A percentile compares a stretch with the other conserved stretches of the same genome.
Conservation (phyloP, 2,113 vertebrate species). For the Dolichotis patagonum region DNA sequence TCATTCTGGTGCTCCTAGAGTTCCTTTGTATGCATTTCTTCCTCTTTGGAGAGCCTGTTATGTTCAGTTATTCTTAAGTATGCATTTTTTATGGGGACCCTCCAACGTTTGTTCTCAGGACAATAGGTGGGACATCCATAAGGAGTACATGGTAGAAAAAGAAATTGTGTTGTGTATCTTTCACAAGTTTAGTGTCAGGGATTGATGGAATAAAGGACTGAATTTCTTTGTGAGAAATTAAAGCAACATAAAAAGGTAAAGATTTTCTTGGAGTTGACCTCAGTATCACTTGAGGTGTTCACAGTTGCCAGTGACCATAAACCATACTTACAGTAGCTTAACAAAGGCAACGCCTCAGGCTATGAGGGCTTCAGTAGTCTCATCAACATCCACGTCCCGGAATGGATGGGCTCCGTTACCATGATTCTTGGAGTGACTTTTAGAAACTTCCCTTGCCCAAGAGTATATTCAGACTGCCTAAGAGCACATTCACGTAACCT, state of each 20-base stretch:
- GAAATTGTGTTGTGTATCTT: not conserved
- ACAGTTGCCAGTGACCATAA: not conserved
- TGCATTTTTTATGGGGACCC: not conserved
- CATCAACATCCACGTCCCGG: not conserved
- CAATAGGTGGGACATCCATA: not conserved
- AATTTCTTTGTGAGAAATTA: conserved; percentile 1
- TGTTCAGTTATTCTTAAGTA: not conserved
- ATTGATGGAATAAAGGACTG: not conserved
- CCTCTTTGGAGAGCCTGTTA: not conserved
- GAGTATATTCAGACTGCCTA: not conserved
- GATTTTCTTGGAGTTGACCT: not conserved
- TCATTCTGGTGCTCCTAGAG: not conserved
- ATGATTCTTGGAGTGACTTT: not conserved
- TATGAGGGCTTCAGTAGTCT: not conserved
- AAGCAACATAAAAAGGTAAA: not conserved
- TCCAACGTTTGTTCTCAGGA: not conserved
- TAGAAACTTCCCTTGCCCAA: not conserved
- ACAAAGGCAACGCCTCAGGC: not conserved
- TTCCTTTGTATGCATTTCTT: not conserved
- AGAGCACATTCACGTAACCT: not conserved
- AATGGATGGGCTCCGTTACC: not conserved
- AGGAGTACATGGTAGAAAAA: not conserved
- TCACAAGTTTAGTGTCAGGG: not conserved
- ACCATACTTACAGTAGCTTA: not conserved
- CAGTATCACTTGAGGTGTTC: not conserved